phyloP scores from a whole-genome alignment of 2,113 vertebrate species.

The Empidonax alnorum region DNA sequence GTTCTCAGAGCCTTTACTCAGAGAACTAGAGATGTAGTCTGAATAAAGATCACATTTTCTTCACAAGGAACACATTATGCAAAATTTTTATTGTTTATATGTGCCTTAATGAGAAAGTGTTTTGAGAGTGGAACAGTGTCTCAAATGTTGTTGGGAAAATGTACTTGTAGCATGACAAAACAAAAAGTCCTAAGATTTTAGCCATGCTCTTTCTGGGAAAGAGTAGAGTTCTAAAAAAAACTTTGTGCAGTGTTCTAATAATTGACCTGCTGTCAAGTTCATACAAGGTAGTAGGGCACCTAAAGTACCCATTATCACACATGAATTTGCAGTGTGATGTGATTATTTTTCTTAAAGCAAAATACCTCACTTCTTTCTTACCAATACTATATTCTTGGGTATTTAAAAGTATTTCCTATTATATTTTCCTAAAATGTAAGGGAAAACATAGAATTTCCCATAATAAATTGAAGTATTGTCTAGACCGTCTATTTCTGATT shows the following conservation, averaged over 20 bases:
- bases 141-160: not conserved
- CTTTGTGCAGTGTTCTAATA: not conserved
- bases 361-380: not conserved
- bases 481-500: not conserved
- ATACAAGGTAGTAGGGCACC: not conserved
- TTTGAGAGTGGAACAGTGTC: not conserved
- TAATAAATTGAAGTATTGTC: not conserved
- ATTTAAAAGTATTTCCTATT: not conserved
- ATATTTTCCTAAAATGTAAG: not conserved
- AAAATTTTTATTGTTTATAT: not conserved
- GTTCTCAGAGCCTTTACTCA: not conserved
- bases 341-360: not conserved
- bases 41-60: not conserved
- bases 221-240: not conserved
- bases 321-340: not conserved
- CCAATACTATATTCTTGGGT: not conserved
- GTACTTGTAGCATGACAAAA: not conserved
- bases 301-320: not conserved
- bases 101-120: not conserved
- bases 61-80: not conserved
- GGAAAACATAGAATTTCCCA: not conserved
- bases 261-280: not conserved
- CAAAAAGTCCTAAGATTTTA: not conserved
- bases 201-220: not conserved
- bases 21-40: not conserved